Evolutionary conservation across 2,113 vertebrate genomes (phyloP).

Genomic region (Gobio gobio): DNA sequence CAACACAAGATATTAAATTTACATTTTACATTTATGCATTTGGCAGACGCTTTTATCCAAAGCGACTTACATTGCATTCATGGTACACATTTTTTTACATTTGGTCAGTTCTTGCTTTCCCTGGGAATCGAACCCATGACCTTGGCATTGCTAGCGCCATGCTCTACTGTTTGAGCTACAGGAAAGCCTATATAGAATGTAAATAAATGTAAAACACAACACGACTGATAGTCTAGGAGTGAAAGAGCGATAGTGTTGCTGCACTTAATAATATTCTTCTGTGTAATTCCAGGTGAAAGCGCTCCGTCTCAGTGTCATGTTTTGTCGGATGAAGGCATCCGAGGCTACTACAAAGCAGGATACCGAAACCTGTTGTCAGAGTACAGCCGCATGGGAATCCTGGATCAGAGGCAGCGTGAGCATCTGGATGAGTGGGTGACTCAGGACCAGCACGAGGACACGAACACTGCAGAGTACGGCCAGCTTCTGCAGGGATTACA

Average conservation of each 20-base stretch:
- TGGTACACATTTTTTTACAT: too few species aligned
- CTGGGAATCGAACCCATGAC: too few species aligned
- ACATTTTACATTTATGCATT: too few species aligned
- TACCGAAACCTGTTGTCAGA: constrained; percentile 21
- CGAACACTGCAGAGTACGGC: not conserved
- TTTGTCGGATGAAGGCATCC: constrained; percentile 5
- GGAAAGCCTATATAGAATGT: too few species aligned
- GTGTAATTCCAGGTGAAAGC: constrained; percentile 19
- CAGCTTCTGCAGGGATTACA: not conserved
- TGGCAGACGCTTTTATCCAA: too few species aligned
- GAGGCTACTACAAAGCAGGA: constrained; percentile 43
- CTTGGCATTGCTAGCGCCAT: too few species aligned
- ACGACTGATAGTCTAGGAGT: too few species aligned
- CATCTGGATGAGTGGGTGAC: constrained; percentile 28
- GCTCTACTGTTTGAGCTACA: too few species aligned
- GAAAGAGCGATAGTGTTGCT: not conserved
- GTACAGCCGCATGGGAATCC: constrained; percentile 27
- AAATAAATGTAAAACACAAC: not conserved
- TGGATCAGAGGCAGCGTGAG: constrained; percentile 35
- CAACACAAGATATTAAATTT: not conserved
- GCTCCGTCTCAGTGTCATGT: not conserved
- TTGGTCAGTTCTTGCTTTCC: too few species aligned
- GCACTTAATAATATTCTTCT: not conserved
- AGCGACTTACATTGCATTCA: too few species aligned
- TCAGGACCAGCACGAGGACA: constrained; percentile 3